phyloP scores from a whole-genome alignment of 2,797 vertebrate genomes.

The Typhlichthys subterraneus region DNA sequence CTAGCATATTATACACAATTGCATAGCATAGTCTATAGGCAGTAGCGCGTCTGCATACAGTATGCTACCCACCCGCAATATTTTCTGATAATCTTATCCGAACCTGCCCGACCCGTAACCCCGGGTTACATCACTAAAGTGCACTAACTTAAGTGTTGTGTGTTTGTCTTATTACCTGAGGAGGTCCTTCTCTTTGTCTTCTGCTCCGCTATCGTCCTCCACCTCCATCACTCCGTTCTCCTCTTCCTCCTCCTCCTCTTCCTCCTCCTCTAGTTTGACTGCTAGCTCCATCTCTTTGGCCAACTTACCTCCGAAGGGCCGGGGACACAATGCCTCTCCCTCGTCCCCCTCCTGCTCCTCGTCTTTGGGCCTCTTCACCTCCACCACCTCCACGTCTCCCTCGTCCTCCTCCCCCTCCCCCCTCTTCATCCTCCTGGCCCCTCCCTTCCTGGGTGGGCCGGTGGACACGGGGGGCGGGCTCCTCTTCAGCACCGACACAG shows the following conservation, averaged over 20 bases:
- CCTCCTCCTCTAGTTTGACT: slow-evolving; percentile 47
- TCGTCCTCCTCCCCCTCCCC: slow-evolving; percentile 53
- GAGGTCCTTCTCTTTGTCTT: slow-evolving; percentile 78
- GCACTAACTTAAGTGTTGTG: no score
- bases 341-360: slow-evolving; percentile 60
- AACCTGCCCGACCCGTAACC: no score
- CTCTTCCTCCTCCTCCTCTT: slow-evolving; percentile 55
- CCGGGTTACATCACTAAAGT: no score
- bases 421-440: slow-evolving; percentile 60
- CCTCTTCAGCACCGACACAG: slow-evolving; percentile 74
- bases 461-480: slow-evolving; percentile 68
- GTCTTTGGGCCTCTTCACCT: slow-evolving; percentile 58
- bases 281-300: slow-evolving; percentile 51
- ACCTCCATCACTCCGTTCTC: slow-evolving; percentile 71
- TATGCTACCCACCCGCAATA: no score
- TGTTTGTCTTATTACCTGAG: slow-evolving; percentile 61
- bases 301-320: slow-evolving; percentile 39
- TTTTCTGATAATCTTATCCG: no score
- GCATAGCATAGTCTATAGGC: no score
- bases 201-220: slow-evolving; percentile 77
- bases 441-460: slow-evolving; percentile 58
- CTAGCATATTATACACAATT: no score
- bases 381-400: slow-evolving; percentile 62
- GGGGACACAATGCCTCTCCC: slow-evolving; percentile 42
- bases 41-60: no score